Evolutionary conservation across 2,888 invertebrate species (phyloP), one percentile per base, ranked within the genome.

Genomic region (Diogma glabrata): DNA sequence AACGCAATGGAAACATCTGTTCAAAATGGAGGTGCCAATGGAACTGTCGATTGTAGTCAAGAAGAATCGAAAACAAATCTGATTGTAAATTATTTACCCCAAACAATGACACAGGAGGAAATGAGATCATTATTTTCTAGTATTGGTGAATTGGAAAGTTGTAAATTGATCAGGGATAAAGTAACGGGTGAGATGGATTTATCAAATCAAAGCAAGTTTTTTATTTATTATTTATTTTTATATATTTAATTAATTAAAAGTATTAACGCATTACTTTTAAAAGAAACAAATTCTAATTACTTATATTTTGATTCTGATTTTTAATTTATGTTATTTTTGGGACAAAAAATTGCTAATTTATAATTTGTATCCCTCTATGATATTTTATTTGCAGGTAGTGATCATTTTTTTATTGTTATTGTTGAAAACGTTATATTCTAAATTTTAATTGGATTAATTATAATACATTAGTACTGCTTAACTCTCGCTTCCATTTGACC

Each of bases 101-200:
- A 94, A 72, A 87, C 83, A 60, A 85, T 94, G 76, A 89, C 90
- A 58, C 94, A 95, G 72, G 93, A 94, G 70, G 93, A 94, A 75
- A 93, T 95, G 64, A 80, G 92, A 60, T 89, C 91, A 57, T 77
- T 95, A 58, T 95, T 95, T 74, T 87, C 90, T 55, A 90, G 89
- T 71, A 90, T 95, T 70, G 94, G 94, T 63, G 93, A 94, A 74
- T 87, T 95, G 62, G 95, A 95, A 74, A 91, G 91, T 72, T 95
- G 95, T 78, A 95, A 95, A 75, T 79, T 95, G 67, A 93, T 95
- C 69, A 80, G 94, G 67, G 94, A 95, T 76, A 95, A 95, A 80
- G 85, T 91, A 66, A 93, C 93, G 73, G 91, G 86, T 85, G 72
- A 72, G 63, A 20, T 30, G 19, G 24, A 30, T 30, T 30, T 19